Conservation (phyloP, 2,797 vertebrate species). For the Onychomys arenicola region DNA sequence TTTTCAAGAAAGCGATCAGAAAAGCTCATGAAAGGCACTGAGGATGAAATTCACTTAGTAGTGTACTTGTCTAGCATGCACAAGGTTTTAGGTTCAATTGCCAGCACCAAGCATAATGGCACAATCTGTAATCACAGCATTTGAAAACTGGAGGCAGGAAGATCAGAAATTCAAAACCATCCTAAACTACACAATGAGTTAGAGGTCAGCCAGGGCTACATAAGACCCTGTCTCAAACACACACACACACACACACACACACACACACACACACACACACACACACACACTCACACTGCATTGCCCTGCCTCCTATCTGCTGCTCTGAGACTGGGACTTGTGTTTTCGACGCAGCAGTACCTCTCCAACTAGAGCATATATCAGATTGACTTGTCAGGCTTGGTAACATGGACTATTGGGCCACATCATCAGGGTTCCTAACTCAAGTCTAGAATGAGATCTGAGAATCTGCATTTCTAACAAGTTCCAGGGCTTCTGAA, state of each 20-base stretch:
- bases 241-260: neutral
- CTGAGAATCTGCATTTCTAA: neutral
- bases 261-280: neutral
- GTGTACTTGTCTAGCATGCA: neutral
- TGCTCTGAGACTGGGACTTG: neutral
- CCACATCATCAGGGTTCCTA: neutral
- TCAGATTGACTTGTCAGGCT: neutral
- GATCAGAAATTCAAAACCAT: neutral
- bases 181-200: neutral
- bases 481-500: neutral
- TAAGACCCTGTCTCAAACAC: neutral
- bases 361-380: neutral
- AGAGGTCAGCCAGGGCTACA: neutral
- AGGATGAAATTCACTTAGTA: neutral
- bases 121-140: neutral
- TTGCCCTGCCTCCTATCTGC: neutral
- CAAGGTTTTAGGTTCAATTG: neutral
- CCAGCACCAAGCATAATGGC: neutral
- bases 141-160: neutral
- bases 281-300: too few relatives aligned
- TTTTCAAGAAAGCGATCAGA: conserved; percentile 27
- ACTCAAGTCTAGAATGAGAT: neutral
- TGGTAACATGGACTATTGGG: neutral
- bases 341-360: neutral
- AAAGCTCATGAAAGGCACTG: neutral